Base-by-base conservation (phyloP, 2,113 vertebrate genomes). In the Morphnarchus princeps region DNA sequence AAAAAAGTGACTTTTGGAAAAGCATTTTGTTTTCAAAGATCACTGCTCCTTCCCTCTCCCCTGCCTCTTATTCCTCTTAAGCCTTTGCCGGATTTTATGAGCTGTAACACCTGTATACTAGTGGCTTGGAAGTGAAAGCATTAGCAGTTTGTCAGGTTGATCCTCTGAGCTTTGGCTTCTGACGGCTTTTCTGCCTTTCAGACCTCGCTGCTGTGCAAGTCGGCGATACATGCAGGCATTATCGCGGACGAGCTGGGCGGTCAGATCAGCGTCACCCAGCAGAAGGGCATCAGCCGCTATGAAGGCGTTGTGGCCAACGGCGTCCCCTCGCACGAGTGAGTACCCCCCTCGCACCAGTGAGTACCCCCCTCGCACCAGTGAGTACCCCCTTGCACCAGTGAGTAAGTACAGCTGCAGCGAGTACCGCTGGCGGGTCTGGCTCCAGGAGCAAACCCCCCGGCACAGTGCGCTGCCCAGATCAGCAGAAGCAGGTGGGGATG, bases 141-240 rank as follows among this genome's bases (percentile, higher is more conserved):
- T 28, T 47, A 69, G 65, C 63, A 10, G 40, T 43, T 47, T 77
- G 77, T 42, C 82, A 82, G 84, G 4, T 1, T 5, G 52, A 29
- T 42, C 40, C 65, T 10, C 59, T 45, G 61, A 82, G 84, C 63
- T 94, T 72, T 38, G 84, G 19, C 47, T 87, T 22, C 55, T 40
- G 36, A 19, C 18, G 62, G 36, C 16, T 85, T 85, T 74, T 77
- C 86, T 97, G 36, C 96, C 45, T 98, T 98, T 85, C 96, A 99
- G 99, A 99, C 99, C 8, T 99, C 99, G 2, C 95, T 98, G 91
- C 84, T 99, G 82, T 99, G 99, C 97, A 99, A 99, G 96, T 97
- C 99, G 1, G 99, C 99, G 4, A 97, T 99, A 78, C 99, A 99
- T 0, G 99, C 99, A 0, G 99, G 99, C 58, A 70, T 99, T 36